These are phyloP conservation scores for Phaethornis superciliosus DNA, from an alignment of 2,113 vertebrate genomes.

Conservation along the genomic window DNA sequence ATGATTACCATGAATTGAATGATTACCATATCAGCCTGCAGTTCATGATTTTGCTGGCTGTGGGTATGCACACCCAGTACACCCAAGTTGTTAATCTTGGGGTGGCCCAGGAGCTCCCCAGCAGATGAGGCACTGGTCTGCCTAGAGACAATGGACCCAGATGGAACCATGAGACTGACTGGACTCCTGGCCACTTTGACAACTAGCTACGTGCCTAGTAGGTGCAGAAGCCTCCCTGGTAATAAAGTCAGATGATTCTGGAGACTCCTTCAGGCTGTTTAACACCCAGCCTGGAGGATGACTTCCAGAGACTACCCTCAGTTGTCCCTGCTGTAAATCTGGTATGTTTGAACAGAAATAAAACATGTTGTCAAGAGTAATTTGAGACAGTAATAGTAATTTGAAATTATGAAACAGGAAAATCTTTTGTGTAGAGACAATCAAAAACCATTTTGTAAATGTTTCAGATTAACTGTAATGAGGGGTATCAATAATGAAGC, in stretches of 20 bases:
- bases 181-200: neutral
- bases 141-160: neutral
- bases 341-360: neutral
- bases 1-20: too few relatives aligned
- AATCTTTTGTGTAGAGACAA: neutral
- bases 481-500: neutral
- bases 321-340: neutral
- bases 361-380: neutral
- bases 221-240: fast-evolving
- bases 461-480: neutral
- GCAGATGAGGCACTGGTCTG: neutral
- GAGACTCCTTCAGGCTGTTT: neutral
- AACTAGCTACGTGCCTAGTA: neutral
- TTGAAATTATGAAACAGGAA: neutral
- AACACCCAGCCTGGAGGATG: neutral
- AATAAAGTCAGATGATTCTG: neutral
- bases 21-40: neutral
- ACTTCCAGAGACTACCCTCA: neutral
- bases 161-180: neutral
- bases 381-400: neutral
- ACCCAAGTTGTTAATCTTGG: neutral
- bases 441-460: neutral
- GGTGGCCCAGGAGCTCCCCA: neutral
- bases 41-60: neutral
- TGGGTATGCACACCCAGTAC: neutral